Evolutionary conservation across 37 sponge, comb jelly and placozoan genomes (phyloP).

Genomic region (Theonella swinhoei): DNA sequence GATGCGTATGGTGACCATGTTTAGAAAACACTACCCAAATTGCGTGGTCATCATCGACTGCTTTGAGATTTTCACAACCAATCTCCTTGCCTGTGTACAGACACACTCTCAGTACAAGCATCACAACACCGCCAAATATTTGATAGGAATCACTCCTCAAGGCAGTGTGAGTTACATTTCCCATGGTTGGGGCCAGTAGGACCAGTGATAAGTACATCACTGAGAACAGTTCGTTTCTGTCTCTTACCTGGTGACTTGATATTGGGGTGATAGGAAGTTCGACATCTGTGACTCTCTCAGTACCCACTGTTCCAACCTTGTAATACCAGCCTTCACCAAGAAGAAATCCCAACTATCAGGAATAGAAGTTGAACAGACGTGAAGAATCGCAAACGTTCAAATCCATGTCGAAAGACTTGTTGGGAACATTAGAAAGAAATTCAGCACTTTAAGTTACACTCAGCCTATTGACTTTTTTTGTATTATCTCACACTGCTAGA

Average conservation of each 20-base stretch:
- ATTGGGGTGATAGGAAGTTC: constrained; percentile 78
- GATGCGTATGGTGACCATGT: too few species aligned
- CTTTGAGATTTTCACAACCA: too few species aligned
- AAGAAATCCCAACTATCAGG: constrained; percentile 63
- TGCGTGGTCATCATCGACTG: constrained; percentile 57
- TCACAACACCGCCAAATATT: too few species aligned
- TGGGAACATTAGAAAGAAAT: constrained; percentile 59
- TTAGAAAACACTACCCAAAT: constrained; percentile 40
- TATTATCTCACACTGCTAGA: too few species aligned
- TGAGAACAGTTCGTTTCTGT: constrained; percentile 58
- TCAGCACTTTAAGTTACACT: constrained; percentile 47
- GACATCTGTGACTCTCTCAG: constrained; percentile 76
- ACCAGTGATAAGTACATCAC: constrained; percentile 75
- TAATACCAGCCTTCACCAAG: constrained; percentile 72
- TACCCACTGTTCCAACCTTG: constrained; percentile 26
- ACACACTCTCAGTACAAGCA: too few species aligned
- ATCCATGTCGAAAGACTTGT: constrained; percentile 84
- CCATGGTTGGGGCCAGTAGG: constrained; percentile 70
- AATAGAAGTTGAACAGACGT: constrained; percentile 59
- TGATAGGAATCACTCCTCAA: too few species aligned
- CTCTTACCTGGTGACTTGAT: constrained; percentile 77
- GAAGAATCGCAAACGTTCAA: constrained; percentile 72
- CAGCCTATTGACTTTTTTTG: too few species aligned
- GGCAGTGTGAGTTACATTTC: constrained; percentile 69
- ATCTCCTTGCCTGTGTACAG: too few species aligned